Percentiles rank a stretch among this genome's conserved stretches.
These are phyloP conservation scores for Pristiophorus japonicus DNA, from an alignment of 2,113 vertebrate species.

Conservation along the genomic window DNA sequence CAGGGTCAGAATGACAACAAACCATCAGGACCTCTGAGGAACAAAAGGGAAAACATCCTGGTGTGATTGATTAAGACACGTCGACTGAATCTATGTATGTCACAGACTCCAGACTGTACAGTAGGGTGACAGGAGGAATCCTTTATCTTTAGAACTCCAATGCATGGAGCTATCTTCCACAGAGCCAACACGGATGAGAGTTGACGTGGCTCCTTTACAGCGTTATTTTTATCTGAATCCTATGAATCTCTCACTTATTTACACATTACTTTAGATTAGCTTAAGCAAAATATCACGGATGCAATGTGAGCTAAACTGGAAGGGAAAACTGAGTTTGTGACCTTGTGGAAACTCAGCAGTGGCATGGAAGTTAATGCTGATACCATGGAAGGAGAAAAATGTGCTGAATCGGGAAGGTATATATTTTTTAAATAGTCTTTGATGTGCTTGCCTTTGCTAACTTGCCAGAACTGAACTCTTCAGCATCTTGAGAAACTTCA, in stretches of 20 bases:
- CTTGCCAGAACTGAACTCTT: neutral
- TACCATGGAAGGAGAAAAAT: neutral
- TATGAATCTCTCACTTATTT: neutral
- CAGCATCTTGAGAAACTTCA: neutral
- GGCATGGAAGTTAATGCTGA: neutral
- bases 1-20: neutral
- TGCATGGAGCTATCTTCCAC: neutral
- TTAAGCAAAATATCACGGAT: neutral
- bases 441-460: neutral
- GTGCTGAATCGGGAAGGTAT: neutral
- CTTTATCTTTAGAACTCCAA: neutral
- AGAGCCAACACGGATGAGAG: neutral
- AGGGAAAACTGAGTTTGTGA: neutral
- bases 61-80: neutral
- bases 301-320: neutral
- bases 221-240: neutral
- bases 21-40: neutral
- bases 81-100: neutral
- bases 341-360: neutral
- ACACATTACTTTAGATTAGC: neutral
- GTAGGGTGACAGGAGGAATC: neutral
- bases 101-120: neutral
- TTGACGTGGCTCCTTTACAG: neutral
- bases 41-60: neutral
- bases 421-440: neutral